Evolutionary conservation across 2,888 invertebrate genomes (phyloP).

Genomic region (Falcaria lacertinaria): DNA sequence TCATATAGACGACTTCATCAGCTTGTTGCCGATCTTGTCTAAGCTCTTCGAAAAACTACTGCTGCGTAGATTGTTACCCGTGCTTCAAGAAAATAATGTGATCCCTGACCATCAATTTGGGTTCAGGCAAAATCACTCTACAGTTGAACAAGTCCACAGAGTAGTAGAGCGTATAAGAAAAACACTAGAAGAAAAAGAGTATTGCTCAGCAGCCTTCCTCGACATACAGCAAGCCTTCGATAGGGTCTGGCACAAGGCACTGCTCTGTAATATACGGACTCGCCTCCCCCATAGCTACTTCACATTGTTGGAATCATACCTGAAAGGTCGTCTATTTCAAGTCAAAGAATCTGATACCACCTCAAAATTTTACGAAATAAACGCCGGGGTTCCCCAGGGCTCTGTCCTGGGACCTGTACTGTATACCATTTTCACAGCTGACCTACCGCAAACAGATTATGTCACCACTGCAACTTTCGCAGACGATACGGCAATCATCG

Average conservation of each 20-base stretch:
- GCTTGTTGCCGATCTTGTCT: constrained; percentile 13
- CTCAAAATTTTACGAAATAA: not conserved
- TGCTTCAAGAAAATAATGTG: constrained; percentile 5
- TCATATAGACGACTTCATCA: constrained; percentile 16
- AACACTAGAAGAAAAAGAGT: constrained; percentile 11
- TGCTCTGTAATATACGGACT: constrained; percentile 3
- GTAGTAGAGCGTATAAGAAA: constrained; percentile 8
- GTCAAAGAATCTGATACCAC: not conserved
- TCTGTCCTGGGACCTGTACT: constrained; percentile 10
- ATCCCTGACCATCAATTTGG: constrained; percentile 18
- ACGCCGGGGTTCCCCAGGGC: constrained; percentile 7
- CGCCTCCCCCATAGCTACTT: constrained; percentile 1
- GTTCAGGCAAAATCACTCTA: constrained; percentile 11
- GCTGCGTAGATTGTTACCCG: constrained; percentile 3
- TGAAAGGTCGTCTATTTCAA: too few relatives aligned
- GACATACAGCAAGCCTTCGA: constrained; percentile 4
- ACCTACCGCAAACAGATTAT: constrained; percentile 2
- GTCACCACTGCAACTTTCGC: constrained; percentile 10
- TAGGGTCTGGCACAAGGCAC: constrained; percentile 9
- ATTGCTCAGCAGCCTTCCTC: constrained; percentile 8
- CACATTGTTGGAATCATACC: constrained; percentile 4
- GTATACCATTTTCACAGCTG: constrained; percentile 9
- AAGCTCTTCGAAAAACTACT: constrained; percentile 13
- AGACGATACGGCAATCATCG: constrained; percentile 10
- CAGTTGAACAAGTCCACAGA: constrained; percentile 15